Evolutionary conservation across 2,113 vertebrate genomes (phyloP).

Genomic region (Rhinopomastus cyanomelas): DNA sequence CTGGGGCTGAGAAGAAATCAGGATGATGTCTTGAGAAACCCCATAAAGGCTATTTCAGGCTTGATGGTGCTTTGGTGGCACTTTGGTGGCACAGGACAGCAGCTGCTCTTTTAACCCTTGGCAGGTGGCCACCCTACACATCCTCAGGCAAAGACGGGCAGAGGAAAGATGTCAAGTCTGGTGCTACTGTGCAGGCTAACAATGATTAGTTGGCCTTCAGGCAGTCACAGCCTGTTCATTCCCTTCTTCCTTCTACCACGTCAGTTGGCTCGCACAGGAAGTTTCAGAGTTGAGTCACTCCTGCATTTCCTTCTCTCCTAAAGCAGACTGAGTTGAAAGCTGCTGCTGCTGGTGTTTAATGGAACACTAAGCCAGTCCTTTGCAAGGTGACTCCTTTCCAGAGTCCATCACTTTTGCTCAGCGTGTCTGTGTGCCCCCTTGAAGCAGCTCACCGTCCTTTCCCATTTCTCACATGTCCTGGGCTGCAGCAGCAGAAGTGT

Average conservation of each 20-base stretch:
- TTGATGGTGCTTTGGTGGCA: not conserved
- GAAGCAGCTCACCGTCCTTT: not conserved
- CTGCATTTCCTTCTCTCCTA: not conserved
- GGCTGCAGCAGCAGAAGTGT: too few relatives aligned
- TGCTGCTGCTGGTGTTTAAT: not conserved
- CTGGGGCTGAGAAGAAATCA: not conserved
- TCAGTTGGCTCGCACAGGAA: not conserved
- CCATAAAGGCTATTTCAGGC: not conserved
- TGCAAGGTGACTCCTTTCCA: accelerated
- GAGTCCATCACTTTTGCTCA: not conserved
- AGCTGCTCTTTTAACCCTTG: not conserved
- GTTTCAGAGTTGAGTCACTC: not conserved
- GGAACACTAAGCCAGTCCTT: not conserved
- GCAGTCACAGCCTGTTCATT: not conserved
- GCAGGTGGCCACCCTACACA: not conserved
- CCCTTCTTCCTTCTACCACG: not conserved
- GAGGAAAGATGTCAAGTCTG: not conserved
- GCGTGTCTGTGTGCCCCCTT: not conserved
- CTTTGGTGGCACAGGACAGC: not conserved
- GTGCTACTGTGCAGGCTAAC: not conserved
- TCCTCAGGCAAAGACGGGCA: not conserved
- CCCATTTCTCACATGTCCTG: not conserved
- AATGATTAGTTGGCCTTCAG: not conserved
- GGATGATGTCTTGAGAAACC: not conserved
- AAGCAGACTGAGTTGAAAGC: not conserved